Conservation (phyloP, 2,113 vertebrate genomes). For the Pelecanus crispus region DNA sequence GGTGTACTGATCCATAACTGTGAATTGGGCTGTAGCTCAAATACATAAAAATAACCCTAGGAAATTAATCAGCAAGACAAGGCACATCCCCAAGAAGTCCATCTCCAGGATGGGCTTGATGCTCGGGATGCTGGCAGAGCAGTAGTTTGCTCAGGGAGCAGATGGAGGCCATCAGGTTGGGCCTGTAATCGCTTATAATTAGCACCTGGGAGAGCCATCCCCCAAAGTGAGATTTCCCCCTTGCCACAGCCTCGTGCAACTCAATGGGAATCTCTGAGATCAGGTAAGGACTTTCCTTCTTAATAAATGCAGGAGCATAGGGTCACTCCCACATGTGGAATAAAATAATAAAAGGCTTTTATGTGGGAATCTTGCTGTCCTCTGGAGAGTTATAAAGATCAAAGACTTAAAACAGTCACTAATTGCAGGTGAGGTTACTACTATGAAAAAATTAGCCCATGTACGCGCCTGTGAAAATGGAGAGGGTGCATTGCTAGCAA, state of each 20-base stretch:
- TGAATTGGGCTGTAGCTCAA: background rate
- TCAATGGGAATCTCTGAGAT: background rate
- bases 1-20: background rate
- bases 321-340: slow-evolving; percentile 11
- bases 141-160: background rate
- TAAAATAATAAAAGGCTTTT: slow-evolving; percentile 24
- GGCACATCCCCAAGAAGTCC: background rate
- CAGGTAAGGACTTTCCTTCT: background rate
- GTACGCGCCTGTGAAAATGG: background rate
- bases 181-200: background rate
- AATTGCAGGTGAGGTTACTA: slow-evolving; percentile 49
- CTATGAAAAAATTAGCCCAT: slow-evolving; percentile 19
- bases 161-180: background rate
- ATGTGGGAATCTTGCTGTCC: slow-evolving; percentile 51
- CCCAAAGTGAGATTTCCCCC: background rate
- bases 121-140: background rate
- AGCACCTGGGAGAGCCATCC: background rate
- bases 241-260: background rate
- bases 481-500: background rate
- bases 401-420: slow-evolving; percentile 38
- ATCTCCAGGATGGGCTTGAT: background rate
- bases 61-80: background rate
- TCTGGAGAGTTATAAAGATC: slow-evolving; percentile 36
- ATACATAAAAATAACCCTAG: background rate
- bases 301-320: background rate